Evolutionary conservation across 2,113 vertebrate genomes (phyloP).

Genomic region (Xiphophorus couchianus): DNA sequence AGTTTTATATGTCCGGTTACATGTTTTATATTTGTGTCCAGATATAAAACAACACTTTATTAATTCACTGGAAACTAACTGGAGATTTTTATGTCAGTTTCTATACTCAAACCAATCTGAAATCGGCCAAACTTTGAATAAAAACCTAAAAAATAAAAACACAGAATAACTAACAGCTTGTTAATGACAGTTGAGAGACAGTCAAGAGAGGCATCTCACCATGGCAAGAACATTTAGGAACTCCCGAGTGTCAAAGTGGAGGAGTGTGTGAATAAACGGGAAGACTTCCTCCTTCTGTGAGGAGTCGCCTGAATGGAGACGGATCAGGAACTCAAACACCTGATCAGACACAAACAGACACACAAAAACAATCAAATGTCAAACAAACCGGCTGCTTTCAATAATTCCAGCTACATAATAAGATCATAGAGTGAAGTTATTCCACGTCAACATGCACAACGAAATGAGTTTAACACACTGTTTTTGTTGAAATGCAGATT

Average conservation of each 20-base stretch:
- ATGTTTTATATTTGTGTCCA: no score
- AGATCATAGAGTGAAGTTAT: background rate
- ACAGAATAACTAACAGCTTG: no score
- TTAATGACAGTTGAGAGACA: no score
- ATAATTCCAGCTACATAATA: background rate
- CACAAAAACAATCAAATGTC: background rate
- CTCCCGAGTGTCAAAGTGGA: constrained; percentile 96
- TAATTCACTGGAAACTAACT: no score
- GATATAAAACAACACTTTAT: no score
- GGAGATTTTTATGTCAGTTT: no score
- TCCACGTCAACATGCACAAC: background rate
- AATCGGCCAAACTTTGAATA: no score
- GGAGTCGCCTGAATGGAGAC: constrained; percentile 89
- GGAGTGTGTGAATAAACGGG: constrained; percentile 88
- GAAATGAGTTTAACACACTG: no score
- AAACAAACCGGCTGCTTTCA: background rate
- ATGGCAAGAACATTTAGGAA: constrained; percentile 97
- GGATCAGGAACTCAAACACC: constrained; percentile 97
- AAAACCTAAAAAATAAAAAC: no score
- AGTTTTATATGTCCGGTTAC: no score
- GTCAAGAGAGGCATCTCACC: constrained; percentile 79
- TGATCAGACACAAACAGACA: constrained; percentile 51
- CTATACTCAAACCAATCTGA: no score
- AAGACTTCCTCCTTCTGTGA: constrained; percentile 91
- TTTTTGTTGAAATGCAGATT: no score